These are phyloP conservation scores for Dunckerocampus dactyliophorus DNA, from an alignment of 2,113 vertebrate genomes.

Conservation along the genomic window DNA sequence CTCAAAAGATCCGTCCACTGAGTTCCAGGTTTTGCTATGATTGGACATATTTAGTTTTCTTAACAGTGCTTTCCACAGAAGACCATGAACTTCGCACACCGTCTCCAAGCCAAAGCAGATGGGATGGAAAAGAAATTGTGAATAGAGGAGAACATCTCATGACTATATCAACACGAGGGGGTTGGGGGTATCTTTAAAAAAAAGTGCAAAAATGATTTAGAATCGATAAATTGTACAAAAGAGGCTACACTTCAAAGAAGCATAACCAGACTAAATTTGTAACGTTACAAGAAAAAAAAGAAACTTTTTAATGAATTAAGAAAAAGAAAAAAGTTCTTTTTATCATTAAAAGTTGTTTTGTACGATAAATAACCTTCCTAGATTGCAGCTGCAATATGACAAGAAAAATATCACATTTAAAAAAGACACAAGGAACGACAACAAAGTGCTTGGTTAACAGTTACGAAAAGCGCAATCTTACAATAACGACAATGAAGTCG, in stretches of 20 bases:
- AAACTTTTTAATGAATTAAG: too few species aligned
- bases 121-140: not conserved
- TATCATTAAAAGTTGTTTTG: not conserved
- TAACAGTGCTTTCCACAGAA: not conserved
- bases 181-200: not conserved
- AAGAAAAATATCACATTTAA: too few species aligned
- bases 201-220: not conserved
- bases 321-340: not conserved
- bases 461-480: too few species aligned
- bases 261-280: too few species aligned
- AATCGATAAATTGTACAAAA: not conserved
- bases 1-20: not conserved
- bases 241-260: too few species aligned
- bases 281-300: too few species aligned
- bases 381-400: too few species aligned
- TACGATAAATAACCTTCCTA: too few species aligned
- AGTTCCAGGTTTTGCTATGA: not conserved
- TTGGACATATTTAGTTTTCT: not conserved
- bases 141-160: not conserved
- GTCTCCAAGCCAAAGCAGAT: not conserved
- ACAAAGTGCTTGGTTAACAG: too few species aligned
- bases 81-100: not conserved
- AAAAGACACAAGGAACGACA: too few species aligned
- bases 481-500: too few species aligned
- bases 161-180: not conserved